A percentile compares a stretch with the other conserved stretches of the same genome.
Conservation (phyloP, 2,113 vertebrate species). For the Toxostoma redivivum region DNA sequence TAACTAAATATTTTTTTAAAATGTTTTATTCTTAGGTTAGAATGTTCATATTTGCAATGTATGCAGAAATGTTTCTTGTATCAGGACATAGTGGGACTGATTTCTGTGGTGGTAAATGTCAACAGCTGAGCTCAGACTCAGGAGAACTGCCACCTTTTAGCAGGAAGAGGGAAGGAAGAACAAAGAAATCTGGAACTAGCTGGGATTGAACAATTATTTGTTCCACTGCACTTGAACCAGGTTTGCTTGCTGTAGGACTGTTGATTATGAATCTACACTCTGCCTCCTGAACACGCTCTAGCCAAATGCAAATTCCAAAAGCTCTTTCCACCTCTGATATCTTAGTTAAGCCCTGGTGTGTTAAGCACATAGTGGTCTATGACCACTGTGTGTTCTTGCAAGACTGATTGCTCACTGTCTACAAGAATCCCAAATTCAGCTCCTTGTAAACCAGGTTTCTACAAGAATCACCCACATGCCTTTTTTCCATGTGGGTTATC, state of each 20-base stretch:
- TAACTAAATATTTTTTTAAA: neutral
- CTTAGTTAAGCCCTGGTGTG: neutral
- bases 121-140: neutral
- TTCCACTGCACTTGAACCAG: neutral
- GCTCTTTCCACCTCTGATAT: neutral
- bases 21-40: neutral
- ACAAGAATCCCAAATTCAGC: neutral
- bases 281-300: neutral
- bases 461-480: neutral
- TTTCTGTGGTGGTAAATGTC: neutral
- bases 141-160: neutral
- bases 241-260: neutral
- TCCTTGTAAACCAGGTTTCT: neutral
- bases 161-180: neutral
- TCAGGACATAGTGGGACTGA: neutral
- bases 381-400: fast-evolving
- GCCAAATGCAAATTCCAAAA: neutral
- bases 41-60: neutral
- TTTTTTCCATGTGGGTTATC: neutral
- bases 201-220: neutral
- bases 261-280: neutral
- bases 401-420: neutral
- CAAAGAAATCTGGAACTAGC: neutral
- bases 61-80: neutral
- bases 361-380: no score